Conservation (phyloP, 2,797 vertebrate genomes). For the Microctenopoma stevenorrisi region DNA sequence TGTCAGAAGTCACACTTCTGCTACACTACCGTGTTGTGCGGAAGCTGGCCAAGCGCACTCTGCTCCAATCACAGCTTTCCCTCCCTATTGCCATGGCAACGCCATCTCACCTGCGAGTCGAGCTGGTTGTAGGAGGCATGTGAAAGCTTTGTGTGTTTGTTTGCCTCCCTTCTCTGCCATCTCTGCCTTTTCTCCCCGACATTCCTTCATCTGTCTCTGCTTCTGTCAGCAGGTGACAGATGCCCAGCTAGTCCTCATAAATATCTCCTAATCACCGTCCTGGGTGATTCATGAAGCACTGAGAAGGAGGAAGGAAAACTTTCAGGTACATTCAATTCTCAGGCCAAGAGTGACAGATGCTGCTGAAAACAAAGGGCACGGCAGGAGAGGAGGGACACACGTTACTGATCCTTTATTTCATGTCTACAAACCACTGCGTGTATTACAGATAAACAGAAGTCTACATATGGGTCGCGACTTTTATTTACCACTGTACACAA, state of each 20-base stretch:
- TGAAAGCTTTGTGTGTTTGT: constrained; percentile 33
- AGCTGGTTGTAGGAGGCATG: constrained; percentile 46
- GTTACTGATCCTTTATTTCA: too few relatives aligned
- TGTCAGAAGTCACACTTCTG: constrained; percentile 46
- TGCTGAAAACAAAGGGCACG: constrained; percentile 9
- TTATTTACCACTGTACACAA: too few relatives aligned
- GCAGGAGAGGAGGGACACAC: neutral
- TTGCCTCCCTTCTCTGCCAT: constrained; percentile 1
- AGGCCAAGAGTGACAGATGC: constrained; percentile 37
- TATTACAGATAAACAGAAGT: too few relatives aligned
- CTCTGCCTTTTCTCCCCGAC: constrained; percentile 6
- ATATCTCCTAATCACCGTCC: constrained; percentile 52
- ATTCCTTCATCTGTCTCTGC: constrained; percentile 2
- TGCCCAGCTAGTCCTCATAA: constrained; percentile 40
- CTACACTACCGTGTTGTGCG: constrained; percentile 1
- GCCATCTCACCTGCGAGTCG: constrained; percentile 41
- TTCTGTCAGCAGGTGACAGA: constrained; percentile 52
- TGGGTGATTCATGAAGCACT: constrained; percentile 51
- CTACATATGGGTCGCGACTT: too few relatives aligned
- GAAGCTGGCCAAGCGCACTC: constrained; percentile 27
- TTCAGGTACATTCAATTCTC: constrained; percentile 33
- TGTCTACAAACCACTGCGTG: too few relatives aligned
- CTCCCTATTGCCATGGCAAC: constrained; percentile 64
- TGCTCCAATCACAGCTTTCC: constrained; percentile 11
- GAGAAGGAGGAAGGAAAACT: constrained; percentile 27